Evolutionary conservation across 2,797 vertebrate genomes (phyloP).

Genomic region (Eulemur rubriventer): DNA sequence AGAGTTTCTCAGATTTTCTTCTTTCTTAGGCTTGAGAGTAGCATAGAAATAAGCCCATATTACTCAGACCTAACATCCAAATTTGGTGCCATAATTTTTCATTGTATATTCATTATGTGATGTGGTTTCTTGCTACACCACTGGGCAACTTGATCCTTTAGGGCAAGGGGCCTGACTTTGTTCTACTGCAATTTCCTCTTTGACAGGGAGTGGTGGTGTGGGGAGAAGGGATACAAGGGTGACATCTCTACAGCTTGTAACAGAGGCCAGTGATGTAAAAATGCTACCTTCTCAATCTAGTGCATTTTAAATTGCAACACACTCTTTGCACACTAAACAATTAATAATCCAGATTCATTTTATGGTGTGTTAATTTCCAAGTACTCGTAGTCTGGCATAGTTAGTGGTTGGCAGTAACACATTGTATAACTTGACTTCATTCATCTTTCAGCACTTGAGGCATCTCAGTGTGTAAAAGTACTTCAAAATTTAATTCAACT

Average conservation of each 20-base stretch:
- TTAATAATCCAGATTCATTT: not conserved
- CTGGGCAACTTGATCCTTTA: not conserved
- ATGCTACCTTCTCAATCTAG: not conserved
- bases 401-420: not conserved
- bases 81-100: not conserved
- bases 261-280: not conserved
- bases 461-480: not conserved
- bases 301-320: not conserved
- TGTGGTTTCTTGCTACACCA: not conserved
- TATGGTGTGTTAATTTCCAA: not conserved
- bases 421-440: not conserved
- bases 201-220: not conserved
- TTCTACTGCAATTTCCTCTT: not conserved
- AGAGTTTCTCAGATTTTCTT: not conserved
- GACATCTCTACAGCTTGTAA: not conserved
- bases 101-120: not conserved
- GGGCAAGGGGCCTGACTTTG: not conserved
- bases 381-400: not conserved
- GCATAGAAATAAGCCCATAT: not conserved
- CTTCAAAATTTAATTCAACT: not conserved
- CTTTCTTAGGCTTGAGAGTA: not conserved
- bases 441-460: not conserved
- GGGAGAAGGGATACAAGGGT: not conserved
- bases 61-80: not conserved
- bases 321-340: not conserved